Conservation (phyloP, 1,140 invertebrate genomes). For the Copidosoma floridanum region DNA sequence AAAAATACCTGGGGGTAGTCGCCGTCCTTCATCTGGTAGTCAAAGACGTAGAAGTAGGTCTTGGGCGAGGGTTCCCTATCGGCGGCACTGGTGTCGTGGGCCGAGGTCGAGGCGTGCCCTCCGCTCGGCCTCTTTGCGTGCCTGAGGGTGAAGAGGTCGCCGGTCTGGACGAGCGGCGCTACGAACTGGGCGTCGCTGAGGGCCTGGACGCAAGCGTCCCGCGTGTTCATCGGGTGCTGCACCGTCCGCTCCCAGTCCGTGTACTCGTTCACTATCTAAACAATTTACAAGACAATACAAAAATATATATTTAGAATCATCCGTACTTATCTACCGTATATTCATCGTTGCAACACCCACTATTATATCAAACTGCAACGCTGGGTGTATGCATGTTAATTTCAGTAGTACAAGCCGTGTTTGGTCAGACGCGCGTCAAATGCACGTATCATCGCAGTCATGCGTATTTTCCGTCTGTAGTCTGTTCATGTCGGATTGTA, state of each 20-base stretch:
- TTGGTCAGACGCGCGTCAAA: too few species aligned
- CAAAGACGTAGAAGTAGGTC: slow-evolving; percentile 90
- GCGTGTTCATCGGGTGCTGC: slow-evolving; percentile 86
- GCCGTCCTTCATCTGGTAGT: slow-evolving; percentile 89
- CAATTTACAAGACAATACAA: too few species aligned
- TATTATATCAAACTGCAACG: too few species aligned
- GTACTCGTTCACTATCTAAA: slow-evolving; percentile 86
- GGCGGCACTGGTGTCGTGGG: slow-evolving; percentile 36
- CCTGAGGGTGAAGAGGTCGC: slow-evolving; percentile 69
- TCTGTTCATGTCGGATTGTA: too few species aligned
- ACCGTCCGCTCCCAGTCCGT: slow-evolving; percentile 94
- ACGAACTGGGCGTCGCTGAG: slow-evolving; percentile 90
- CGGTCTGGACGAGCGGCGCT: slow-evolving; percentile 79
- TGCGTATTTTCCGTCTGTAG: too few species aligned
- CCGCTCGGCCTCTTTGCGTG: slow-evolving; percentile 49
- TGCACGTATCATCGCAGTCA: too few species aligned
- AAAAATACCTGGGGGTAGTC: slow-evolving; percentile 88
- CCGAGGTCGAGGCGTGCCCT: slow-evolving; percentile 43
- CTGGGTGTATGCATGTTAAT: too few species aligned
- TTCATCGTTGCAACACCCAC: too few species aligned
- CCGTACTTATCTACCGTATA: too few species aligned
- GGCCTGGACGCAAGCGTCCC: slow-evolving; percentile 89
- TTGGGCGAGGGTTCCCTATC: slow-evolving; percentile 60
- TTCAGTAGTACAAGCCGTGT: too few species aligned
- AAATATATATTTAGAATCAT: too few species aligned